Evolutionary conservation across 2,113 vertebrate genomes (phyloP).

Genomic region (Leucoraja erinaceus): DNA sequence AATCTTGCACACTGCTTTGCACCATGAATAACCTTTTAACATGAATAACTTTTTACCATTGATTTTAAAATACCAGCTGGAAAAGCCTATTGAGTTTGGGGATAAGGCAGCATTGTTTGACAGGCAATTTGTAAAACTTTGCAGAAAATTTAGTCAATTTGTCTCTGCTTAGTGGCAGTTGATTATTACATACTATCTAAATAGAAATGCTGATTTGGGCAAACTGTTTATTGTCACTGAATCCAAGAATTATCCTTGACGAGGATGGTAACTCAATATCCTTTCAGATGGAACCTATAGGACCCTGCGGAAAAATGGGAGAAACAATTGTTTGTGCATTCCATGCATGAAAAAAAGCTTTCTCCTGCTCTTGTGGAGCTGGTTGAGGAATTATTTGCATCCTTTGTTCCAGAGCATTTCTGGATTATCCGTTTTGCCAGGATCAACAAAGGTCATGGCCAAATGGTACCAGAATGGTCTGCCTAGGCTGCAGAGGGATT

Average conservation of each 20-base stretch:
- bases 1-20: not conserved
- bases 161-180: not conserved
- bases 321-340: not conserved
- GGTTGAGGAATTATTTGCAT: not conserved
- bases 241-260: not conserved
- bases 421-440: too few species aligned
- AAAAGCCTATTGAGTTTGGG: not conserved
- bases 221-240: not conserved
- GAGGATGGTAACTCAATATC: not conserved
- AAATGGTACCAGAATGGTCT: too few species aligned
- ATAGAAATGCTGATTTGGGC: not conserved
- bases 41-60: not conserved
- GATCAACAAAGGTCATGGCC: too few species aligned
- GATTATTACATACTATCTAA: not conserved
- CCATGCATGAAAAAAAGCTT: not conserved
- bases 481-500: too few species aligned
- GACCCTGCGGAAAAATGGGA: not conserved
- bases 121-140: not conserved
- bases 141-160: not conserved
- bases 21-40: not conserved
- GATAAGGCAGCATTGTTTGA: not conserved
- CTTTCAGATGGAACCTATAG: not conserved
- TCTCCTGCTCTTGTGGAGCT: not conserved
- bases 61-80: not conserved
- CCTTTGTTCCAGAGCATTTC: too few species aligned